Evolutionary conservation across 2,797 vertebrate species (phyloP), one percentile per base, ranked within the genome.

Genomic region (Pangasius larnaudii): DNA sequence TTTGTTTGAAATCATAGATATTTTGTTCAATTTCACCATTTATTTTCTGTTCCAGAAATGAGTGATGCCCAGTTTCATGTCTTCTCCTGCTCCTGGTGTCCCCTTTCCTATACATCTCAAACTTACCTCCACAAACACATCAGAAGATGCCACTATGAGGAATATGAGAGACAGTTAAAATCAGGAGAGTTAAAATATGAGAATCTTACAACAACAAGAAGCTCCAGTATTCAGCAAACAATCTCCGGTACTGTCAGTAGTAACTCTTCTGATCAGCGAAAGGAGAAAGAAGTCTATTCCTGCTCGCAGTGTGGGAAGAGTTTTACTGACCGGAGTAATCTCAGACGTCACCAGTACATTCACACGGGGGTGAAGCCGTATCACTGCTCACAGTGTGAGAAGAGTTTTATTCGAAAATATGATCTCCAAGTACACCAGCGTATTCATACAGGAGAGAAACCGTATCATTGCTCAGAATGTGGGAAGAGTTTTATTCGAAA

Each of bases 41-140:
- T 18, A 39, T 51, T 53, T 30, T 78, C 49, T 78, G 14, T 10
- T 53, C 16, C n/a, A 78, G 75, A 78, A 53, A 33, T 78, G n/a
- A 30, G 2, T 18, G 49, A 53, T 9, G 49, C 27, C 49, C 11
- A 51, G 75, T 16, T 77, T 5, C 24, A 9, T 30, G 46, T 53
- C 75, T 51, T 78, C 75, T 78, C 75, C 75, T 78, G 75, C 75
- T 78, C 49, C 49, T 51, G 22, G 46, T 51, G 74, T 77, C 1
- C 74, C 0, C 42, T n/a, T 46, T 77, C 24, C 36, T 69, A 36
- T 22, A 36, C 18, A 71, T 71, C 33, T 71, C 67, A 71, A 39
- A 71, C 0, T 71, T n/a, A 46, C 39, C 72, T 75, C 24, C 42
- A 75, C 22, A 75, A 75, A 49, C 72, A 75, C 24, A 49, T 75